Base-by-base conservation (phyloP, 2,797 vertebrate genomes). In the Alectoris magna region DNA sequence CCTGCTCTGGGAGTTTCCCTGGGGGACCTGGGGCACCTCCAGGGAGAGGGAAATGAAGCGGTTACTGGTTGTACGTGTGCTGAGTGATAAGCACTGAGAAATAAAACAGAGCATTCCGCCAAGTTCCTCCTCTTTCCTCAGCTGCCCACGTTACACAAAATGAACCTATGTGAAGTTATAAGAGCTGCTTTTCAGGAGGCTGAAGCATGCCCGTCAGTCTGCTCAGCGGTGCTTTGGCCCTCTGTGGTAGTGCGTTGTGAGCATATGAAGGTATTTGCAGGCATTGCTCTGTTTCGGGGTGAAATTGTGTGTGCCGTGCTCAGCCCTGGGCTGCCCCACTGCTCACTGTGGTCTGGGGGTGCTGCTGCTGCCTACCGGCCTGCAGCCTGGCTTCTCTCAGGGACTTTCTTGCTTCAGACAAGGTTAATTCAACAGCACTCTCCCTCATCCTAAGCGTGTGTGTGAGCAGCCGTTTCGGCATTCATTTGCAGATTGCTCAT, bases 161-260 rank as follows among this genome's bases (percentile, higher is more conserved):
- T 19, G 24, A 75, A 29, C 5, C 5, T 15, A 0, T 16, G 0
- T 36, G 15, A 16, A 16, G 44, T 62, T 16, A 14, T 10, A 29
- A 10, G 80, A 46, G 11, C n/a, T 36, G 19, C 6, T 70, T 87
- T 46, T 34, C 18, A 8, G 26, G 39, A 41, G n/a, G 11, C 18
- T 49, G 6, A 48, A 23, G 48, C 4, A 6, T 5, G 46, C 22
- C 46, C 22, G 22, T 24, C 48, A 26, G 48, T 49, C 23, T 49
- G 23, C 48, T 48, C 3, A 7, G 48, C 48, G 11, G 41, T 43
- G 41, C 46, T 22, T 48, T 48, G 46, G 2, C 17, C 59, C 4
- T 6, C 29, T 10, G 0, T 56, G 36, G n/a, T 23, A 36, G n/a
- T n/a, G n/a, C n/a, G n/a, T n/a, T 39, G 11, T 39, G 11, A 39